Evolutionary conservation across 2,113 vertebrate genomes (phyloP), one percentile per base, ranked within the genome.

Genomic region (Poeciliopsis retropinna): DNA sequence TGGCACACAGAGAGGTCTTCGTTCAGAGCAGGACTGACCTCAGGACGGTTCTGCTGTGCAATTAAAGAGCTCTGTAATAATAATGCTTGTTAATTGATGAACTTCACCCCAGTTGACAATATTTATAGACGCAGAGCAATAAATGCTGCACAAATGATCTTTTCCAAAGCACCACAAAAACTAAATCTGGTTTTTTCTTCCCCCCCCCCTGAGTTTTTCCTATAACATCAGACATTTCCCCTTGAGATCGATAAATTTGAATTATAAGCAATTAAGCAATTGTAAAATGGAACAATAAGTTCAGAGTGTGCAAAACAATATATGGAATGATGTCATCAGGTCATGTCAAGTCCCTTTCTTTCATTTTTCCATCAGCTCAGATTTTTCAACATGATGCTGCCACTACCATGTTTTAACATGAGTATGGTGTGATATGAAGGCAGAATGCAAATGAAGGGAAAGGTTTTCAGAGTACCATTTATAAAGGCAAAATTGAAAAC

Each of bases 1-100:
- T 85, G 77, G 77, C 79, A 47, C 51, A 80, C 63, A 83, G 41
- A 3, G 27, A 63, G 32, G 14, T 67, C 80, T 88, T 82, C 85
- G 84, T 85, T 80, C 19, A 34, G 29, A 39, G 60, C 44, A 68
- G 44, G 72, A 68, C 60, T 28, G 66, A 73, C 31, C 66, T 64
- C 4, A 4, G 41, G 39, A 67, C 80, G 60, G 51, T 73, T 69
- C n/a, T 70, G 70, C 47, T 34, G 17, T 29, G 71, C 57, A 51
- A 30, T 37, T 22, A 61, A 30, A 30, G 10, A 60, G 11, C 39
- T 39, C 34, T 73, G 69, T 8, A 19, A 67, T 22, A 28, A 72
- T 39, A 62, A 78, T 27, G n/a, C 76, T 67, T 7, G 10, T 32
- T 57, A 60, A 74, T 79, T 81, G 64, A 70, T 69, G 14, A 15